A percentile compares a stretch with the other conserved stretches of the same genome.
Evolutionary conservation across 1,140 invertebrate genomes (phyloP).

Genomic region (Hestina assimilis): DNA sequence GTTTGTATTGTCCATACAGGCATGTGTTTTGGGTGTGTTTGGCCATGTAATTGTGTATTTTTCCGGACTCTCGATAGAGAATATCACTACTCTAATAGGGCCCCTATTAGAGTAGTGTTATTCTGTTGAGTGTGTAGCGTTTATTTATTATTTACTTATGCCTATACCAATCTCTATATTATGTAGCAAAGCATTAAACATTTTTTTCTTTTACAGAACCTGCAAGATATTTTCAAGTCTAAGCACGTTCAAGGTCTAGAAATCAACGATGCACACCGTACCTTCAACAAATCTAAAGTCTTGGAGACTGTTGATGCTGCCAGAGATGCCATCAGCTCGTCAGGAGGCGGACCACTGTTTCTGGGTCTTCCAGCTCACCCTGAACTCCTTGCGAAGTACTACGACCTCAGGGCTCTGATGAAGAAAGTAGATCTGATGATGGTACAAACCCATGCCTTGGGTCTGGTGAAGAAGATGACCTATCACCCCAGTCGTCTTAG

Average conservation of each 20-base stretch:
- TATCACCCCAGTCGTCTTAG: constrained; percentile 88
- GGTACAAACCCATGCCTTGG: constrained; percentile 84
- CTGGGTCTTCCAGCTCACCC: constrained; percentile 81
- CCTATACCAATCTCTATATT: neutral
- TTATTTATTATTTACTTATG: no score
- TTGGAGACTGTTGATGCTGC: constrained; percentile 79
- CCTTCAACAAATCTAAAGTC: constrained; percentile 79
- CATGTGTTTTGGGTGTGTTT: no score
- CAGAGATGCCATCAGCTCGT: constrained; percentile 75
- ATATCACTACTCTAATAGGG: no score
- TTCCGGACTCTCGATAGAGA: no score
- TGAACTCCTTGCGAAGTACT: constrained; percentile 84
- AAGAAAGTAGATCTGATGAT: constrained; percentile 81
- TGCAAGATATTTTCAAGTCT: constrained; percentile 72
- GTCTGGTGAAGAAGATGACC: constrained; percentile 81
- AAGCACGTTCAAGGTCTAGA: constrained; percentile 83
- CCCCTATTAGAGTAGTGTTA: no score
- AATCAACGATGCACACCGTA: constrained; percentile 79
- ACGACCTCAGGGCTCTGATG: constrained; percentile 82
- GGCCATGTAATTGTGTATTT: no score
- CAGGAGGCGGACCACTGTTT: constrained; percentile 80
- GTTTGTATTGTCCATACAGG: no score
- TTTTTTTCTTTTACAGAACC: constrained; percentile 63
- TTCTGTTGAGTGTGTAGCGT: no score
- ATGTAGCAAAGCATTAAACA: neutral